Base-by-base conservation (phyloP, 2,113 vertebrate genomes). In the Pantherophis guttatus region DNA sequence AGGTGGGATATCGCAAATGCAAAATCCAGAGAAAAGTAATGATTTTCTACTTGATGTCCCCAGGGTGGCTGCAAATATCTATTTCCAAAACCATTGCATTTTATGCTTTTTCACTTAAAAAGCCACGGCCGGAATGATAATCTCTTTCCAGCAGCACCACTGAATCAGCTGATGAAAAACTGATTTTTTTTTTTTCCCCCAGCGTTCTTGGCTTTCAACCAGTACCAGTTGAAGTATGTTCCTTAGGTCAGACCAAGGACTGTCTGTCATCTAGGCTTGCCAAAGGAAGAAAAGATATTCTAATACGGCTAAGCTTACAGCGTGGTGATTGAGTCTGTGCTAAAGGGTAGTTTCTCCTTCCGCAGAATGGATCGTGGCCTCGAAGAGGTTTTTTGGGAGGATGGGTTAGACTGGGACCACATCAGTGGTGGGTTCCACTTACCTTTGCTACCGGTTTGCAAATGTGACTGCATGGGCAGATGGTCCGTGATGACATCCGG, bases 41-140 rank as follows among this genome's bases (percentile, higher is more conserved):
- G 50, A 88, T 89, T 89, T 65, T 81, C 33, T 81, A 50, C 52
- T 85, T 58, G 39, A 70, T 33, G 29, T 55, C 53, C 53, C 87
- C 87, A 89, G 85, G 85, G 57, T 48, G 23, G 33, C 44, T 92
- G 48, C 39, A 33, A 59, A 65, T 65, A 81, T 81, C 53, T 55
- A 24, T 89, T 92, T 81, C 65, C 65, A 24, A 89, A 92, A 81
- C 54, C 21, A 85, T 81, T 58, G 87, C 39, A 85, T 92, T 81
- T 92, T 92, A n/a, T 48, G 81, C 4, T 92, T 92, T 81, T 89
- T 81, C 54, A 39, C 50, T 55, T 55, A 57, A 58, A 59, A 57
- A 54, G 13, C 8, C 65, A 81, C 8, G 15, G 23, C 33, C 81
- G 53, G 52, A 54, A 92, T 26, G 53, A 85, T 88, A 21, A 57